Percentiles rank a stretch among this genome's conserved stretches.
phyloP scores from a whole-genome alignment of 2,113 vertebrate genomes.

The Eolophus roseicapilla region DNA sequence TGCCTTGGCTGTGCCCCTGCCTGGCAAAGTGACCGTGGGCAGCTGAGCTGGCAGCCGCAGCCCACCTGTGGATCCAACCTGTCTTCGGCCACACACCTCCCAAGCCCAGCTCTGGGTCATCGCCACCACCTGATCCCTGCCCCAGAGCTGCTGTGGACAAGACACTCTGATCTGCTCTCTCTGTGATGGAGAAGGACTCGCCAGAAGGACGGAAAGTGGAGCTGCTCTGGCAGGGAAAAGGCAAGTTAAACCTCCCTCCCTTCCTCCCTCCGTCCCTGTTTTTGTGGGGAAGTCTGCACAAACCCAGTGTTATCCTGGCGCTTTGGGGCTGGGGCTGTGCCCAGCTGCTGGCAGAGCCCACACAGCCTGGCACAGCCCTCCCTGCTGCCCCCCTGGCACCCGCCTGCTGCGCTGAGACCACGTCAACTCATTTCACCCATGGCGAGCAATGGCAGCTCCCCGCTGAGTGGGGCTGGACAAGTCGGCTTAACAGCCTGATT shows the following conservation, averaged over 20 bases:
- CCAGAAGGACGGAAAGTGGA: rapidly evolving
- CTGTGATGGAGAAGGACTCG: rapidly evolving
- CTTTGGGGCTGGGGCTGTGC: not conserved
- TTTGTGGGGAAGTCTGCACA: slow-evolving; percentile 26
- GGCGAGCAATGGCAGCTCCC: not conserved
- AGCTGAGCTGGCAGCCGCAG: not conserved
- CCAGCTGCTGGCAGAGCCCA: slow-evolving; percentile 23
- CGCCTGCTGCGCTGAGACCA: not conserved
- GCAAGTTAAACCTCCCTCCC: not conserved
- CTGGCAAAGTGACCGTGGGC: rapidly evolving
- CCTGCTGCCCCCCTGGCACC: not conserved
- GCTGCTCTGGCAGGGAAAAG: not conserved
- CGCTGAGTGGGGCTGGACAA: not conserved
- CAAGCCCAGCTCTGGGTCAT: not conserved
- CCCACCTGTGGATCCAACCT: not conserved
- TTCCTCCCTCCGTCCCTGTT: not conserved
- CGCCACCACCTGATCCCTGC: not conserved
- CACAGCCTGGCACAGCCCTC: slow-evolving; percentile 29
- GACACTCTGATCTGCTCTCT: not conserved
- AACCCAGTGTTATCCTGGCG: slow-evolving; percentile 8
- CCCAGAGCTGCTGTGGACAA: rapidly evolving
- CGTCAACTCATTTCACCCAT: not conserved
- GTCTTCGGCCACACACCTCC: not conserved
- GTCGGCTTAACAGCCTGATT: not conserved
- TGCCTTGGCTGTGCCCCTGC: not conserved